Percentiles rank a stretch among this genome's conserved stretches.
Evolutionary conservation across 2,113 vertebrate species (phyloP).

Genomic region (Oplegnathus fasciatus): DNA sequence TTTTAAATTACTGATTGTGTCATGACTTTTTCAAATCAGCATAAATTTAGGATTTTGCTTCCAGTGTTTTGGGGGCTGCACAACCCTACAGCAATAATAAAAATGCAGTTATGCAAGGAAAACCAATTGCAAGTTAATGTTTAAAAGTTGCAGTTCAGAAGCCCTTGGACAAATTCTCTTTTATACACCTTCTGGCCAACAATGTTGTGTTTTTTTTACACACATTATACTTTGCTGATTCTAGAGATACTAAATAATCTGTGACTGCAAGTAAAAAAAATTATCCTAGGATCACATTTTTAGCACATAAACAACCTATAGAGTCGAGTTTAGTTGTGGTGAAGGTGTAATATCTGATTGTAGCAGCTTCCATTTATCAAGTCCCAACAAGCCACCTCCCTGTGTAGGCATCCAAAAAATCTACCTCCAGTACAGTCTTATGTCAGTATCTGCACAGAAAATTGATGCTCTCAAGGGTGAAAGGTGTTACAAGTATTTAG

Average conservation of each 20-base stretch:
- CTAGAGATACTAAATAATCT: neutral
- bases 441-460: constrained; percentile 24
- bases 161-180: neutral
- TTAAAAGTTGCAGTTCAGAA: neutral
- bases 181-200: neutral
- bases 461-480: constrained; percentile 17
- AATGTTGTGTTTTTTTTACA: neutral
- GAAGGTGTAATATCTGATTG: constrained; percentile 23
- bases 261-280: neutral
- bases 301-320: neutral
- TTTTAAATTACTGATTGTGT: neutral
- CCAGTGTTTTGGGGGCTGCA: neutral
- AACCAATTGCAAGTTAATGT: neutral
- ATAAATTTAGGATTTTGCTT: neutral
- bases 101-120: neutral
- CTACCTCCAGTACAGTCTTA: neutral
- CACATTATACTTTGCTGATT: neutral
- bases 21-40: neutral
- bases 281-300: neutral
- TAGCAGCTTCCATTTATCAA: constrained; percentile 55
- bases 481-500: constrained; percentile 46
- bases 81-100: neutral
- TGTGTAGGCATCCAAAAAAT: constrained; percentile 71
- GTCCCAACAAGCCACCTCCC: constrained; percentile 71
- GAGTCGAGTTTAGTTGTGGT: neutral